Evolutionary conservation across 2,797 vertebrate species (phyloP), one percentile per base, ranked within the genome.

Genomic region (Holocentrus rufus): DNA sequence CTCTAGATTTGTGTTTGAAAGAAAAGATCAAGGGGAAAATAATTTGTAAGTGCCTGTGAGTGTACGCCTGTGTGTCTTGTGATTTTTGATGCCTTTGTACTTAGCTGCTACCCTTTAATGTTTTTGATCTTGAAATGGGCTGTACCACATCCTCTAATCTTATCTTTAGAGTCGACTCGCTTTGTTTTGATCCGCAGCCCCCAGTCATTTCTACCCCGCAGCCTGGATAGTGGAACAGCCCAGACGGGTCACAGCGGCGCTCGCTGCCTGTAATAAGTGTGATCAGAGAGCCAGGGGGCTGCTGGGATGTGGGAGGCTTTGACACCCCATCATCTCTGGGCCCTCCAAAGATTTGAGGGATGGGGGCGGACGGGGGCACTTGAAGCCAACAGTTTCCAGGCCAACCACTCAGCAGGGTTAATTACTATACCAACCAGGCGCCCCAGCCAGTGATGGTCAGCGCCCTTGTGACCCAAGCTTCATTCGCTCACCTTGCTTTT

Each of bases 381-480:
- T 65, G 79, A 74, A 85, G 84, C 57, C 74, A 80, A 72, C 79
- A 76, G 81, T 88, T 90, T 89, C 82, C 74, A 81, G 77, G 79
- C 84, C 79, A 73, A 78, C 76, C 86, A 81, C 82, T 87, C 83
- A 76, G 76, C 74, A 80, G 81, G 87, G 91, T 91, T 93, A 91
- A 91, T 92, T 88, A 89, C 88, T 88, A 59, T 77, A 88, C 86
- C 82, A 79, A 79, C 79, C 79, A 78, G 80, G 72, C 68, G 80
- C 72, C 77, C 82, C 79, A 74, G 73, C 79, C 80, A 69, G 65
- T 80, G 76, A 76, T 87, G 81, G 83, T 82, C 80, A 74, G 20
- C 68, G 74, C 76, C 85, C 77, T 74, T 62, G 50, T 70, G 74
- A 79, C 73, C 78, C 81, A 42, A n/a, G 61, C 68, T 71, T 87